A percentile compares a stretch with the other conserved stretches of the same genome.
These are phyloP conservation scores for Hypsopygia costalis DNA, from an alignment of 2,888 invertebrate genomes.

Conservation along the genomic window DNA sequence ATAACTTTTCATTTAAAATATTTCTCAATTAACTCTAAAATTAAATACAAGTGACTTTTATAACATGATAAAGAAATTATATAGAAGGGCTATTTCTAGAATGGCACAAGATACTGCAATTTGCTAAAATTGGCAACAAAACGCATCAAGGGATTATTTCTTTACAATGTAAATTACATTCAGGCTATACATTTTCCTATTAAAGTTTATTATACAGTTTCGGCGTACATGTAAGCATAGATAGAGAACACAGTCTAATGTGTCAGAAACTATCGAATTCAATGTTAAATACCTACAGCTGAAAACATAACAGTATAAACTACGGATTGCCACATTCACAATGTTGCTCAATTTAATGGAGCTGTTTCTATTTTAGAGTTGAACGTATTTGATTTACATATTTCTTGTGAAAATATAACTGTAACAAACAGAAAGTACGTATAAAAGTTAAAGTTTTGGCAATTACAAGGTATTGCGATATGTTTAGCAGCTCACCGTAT, in stretches of 20 bases:
- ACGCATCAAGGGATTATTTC: not conserved
- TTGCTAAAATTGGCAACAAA: not conserved
- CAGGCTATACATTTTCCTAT: constrained; percentile 9
- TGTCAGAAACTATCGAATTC: not conserved
- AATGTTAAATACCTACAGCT: too few species aligned
- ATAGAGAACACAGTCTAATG: constrained; percentile 4
- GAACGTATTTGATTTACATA: too few species aligned
- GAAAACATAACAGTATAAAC: not conserved
- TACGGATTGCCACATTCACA: not conserved
- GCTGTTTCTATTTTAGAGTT: too few species aligned
- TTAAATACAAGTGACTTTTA: not conserved
- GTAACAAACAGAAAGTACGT: too few species aligned
- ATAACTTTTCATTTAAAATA: constrained; percentile 4
- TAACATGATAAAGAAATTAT: not conserved
- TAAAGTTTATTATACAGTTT: constrained; percentile 4
- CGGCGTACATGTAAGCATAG: not conserved
- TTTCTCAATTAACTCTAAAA: not conserved
- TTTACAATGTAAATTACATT: constrained; percentile 3
- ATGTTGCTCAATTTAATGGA: not conserved
- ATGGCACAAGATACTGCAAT: not conserved
- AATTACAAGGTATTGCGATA: too few species aligned
- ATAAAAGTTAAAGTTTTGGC: too few species aligned
- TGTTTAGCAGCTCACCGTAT: too few species aligned
- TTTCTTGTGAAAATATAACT: too few species aligned
- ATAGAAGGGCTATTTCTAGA: not conserved